A percentile compares a stretch with the other conserved stretches of the same genome.
Evolutionary conservation across 2,113 vertebrate species (phyloP).

Genomic region (Strigops habroptila): DNA sequence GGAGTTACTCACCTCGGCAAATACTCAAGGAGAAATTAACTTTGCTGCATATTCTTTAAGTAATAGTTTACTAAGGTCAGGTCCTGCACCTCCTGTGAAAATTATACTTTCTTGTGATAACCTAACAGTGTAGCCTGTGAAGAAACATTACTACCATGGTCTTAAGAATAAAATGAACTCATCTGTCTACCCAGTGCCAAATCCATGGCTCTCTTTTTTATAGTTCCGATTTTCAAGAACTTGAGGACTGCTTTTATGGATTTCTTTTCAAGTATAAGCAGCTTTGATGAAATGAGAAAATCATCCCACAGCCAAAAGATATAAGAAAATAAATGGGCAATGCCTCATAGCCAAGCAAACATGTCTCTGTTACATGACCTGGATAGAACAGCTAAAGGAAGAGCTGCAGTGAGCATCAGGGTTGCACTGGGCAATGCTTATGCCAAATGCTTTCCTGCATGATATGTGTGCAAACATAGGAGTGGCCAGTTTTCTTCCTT

Average conservation of each 20-base stretch:
- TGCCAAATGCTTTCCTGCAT: not conserved
- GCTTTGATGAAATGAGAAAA: not conserved
- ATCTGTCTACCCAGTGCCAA: not conserved
- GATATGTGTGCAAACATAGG: not conserved
- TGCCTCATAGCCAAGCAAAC: not conserved
- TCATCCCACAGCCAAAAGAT: not conserved
- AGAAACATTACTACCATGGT: not conserved
- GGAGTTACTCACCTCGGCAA: not conserved
- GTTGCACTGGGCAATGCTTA: not conserved
- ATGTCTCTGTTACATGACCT: rapidly evolving
- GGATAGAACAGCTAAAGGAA: not conserved
- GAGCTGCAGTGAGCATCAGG: not conserved
- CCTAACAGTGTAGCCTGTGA: not conserved
- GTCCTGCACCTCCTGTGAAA: not conserved
- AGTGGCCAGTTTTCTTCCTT: not conserved
- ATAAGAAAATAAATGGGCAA: not conserved
- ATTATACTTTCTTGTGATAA: not conserved
- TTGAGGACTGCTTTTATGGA: not conserved
- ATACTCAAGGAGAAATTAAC: not conserved
- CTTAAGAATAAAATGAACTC: not conserved
- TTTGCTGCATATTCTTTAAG: not conserved
- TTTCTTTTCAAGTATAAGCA: not conserved
- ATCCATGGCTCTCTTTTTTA: not conserved
- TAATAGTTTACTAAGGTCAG: not conserved
- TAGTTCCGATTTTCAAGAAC: not conserved